A percentile compares a stretch with the other conserved stretches of the same genome.
phyloP scores from a whole-genome alignment of 2,888 invertebrate species.

The Charanyca ferruginea region DNA sequence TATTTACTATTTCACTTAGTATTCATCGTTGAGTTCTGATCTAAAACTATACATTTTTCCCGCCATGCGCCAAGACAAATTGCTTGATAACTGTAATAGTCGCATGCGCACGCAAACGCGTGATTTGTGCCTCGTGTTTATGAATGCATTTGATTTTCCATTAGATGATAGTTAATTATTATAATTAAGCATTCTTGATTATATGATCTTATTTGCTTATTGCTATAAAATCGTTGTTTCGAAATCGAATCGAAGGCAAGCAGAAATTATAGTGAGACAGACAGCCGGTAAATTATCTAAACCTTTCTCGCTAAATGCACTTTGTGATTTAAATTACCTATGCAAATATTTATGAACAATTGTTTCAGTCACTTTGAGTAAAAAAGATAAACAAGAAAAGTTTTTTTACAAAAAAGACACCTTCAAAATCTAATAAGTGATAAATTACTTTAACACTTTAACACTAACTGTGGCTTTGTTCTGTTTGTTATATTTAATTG shows the following conservation, averaged over 20 bases:
- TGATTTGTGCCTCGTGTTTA: conserved; percentile 27
- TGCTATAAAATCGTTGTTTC: not conserved
- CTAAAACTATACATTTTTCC: conserved; percentile 24
- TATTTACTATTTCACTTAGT: conserved; percentile 30
- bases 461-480: too few species aligned
- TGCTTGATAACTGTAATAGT: conserved; percentile 39
- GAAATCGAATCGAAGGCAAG: conserved; percentile 3
- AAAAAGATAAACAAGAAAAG: too few species aligned
- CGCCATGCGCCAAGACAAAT: conserved; percentile 41
- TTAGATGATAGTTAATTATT: conserved; percentile 46
- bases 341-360: too few species aligned
- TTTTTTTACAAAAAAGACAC: too few species aligned
- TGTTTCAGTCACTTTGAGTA: too few species aligned
- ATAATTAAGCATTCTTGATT: conserved; percentile 42
- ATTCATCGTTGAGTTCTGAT: conserved; percentile 47
- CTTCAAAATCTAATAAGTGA: too few species aligned
- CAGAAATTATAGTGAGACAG: not conserved
- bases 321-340: too few species aligned
- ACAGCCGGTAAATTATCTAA: too few species aligned
- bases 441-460: too few species aligned
- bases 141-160: conserved; percentile 51
- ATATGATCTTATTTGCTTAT: conserved; percentile 11
- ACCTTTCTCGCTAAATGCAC: too few species aligned
- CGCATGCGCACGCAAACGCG: conserved; percentile 35
- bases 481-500: too few species aligned